Percentiles rank a stretch among this genome's conserved stretches.
phyloP scores from a whole-genome alignment of 2,888 invertebrate species.

The Drosophila helvetica region DNA sequence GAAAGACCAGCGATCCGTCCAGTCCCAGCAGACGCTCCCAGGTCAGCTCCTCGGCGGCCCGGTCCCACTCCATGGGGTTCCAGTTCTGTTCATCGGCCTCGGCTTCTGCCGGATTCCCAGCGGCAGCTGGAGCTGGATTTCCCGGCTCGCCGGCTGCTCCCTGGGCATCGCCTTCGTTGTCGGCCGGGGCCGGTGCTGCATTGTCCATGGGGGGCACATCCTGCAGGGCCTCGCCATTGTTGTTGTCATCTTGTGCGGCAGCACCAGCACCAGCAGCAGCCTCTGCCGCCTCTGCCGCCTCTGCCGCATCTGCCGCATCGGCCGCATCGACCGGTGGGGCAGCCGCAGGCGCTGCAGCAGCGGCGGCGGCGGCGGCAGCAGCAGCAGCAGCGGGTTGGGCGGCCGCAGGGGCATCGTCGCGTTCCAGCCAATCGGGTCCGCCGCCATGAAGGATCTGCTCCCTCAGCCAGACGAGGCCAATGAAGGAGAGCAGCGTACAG shows the following conservation, averaged over 20 bases:
- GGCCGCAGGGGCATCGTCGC: slow-evolving; percentile 85
- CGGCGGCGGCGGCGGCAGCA: slow-evolving; percentile 47
- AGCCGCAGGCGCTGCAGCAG: slow-evolving; percentile 45
- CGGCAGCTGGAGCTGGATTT: slow-evolving; percentile 84
- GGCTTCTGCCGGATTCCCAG: slow-evolving; percentile 84
- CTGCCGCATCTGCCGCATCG: slow-evolving; percentile 77
- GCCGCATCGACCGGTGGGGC: slow-evolving; percentile 83
- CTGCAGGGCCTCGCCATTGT: slow-evolving; percentile 74
- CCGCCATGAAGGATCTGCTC: slow-evolving; percentile 99
- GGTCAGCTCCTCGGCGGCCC: slow-evolving; percentile 98
- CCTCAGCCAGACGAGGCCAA: slow-evolving; percentile 97
- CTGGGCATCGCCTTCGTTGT: slow-evolving; percentile 84
- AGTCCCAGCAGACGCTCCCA: slow-evolving; percentile 98
- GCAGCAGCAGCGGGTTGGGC: slow-evolving; percentile 38
- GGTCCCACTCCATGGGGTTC: slow-evolving; percentile 99
- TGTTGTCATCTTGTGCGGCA: slow-evolving; percentile 83
- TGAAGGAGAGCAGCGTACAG: slow-evolving; percentile 97
- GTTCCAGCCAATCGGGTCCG: slow-evolving; percentile 96
- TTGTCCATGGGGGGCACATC: slow-evolving; percentile 81
- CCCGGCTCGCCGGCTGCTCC: slow-evolving; percentile 84
- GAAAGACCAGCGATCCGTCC: slow-evolving; percentile 97
- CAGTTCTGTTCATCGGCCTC: slow-evolving; percentile 89
- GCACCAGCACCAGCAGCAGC: slow-evolving; percentile 77
- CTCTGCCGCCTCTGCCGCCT: slow-evolving; percentile 28
- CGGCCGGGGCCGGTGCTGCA: slow-evolving; percentile 83